Evolutionary conservation across 2,797 vertebrate species (phyloP).

Genomic region (Parauchenoglanis punctatus): DNA sequence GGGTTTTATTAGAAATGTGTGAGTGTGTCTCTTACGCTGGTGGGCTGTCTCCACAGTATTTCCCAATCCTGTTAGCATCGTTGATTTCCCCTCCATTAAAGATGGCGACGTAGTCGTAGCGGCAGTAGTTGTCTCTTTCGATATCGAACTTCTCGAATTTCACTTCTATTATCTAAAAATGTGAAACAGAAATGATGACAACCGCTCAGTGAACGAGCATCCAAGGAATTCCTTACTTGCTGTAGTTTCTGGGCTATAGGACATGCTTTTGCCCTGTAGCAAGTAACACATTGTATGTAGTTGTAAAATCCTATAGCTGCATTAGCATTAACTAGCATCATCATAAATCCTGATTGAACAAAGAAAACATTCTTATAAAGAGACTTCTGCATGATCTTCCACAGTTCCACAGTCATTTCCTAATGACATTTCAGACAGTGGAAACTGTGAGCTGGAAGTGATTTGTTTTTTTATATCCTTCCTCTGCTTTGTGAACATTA

Average conservation of each 20-base stretch:
- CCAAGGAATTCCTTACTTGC: background rate
- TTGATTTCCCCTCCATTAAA: constrained; percentile 94
- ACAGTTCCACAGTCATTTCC: background rate
- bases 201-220: background rate
- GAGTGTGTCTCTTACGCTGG: constrained; percentile 83
- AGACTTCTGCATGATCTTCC: background rate
- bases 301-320: background rate
- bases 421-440: background rate
- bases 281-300: background rate
- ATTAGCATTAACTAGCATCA: background rate
- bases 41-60: constrained; percentile 95
- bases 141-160: constrained; percentile 99
- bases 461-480: background rate
- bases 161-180: constrained; percentile 84
- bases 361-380: too few species aligned
- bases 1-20: background rate
- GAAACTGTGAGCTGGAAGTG: background rate
- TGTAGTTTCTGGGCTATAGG: background rate
- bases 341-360: background rate
- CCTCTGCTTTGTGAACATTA: background rate
- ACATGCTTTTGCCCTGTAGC: background rate
- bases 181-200: background rate
- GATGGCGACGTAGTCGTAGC: constrained; percentile 93
- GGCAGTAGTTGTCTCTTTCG: constrained; percentile 96
- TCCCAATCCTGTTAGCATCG: constrained; percentile 92